phyloP scores from a whole-genome alignment of 2,113 vertebrate genomes.

The Odocoileus virginianus region DNA sequence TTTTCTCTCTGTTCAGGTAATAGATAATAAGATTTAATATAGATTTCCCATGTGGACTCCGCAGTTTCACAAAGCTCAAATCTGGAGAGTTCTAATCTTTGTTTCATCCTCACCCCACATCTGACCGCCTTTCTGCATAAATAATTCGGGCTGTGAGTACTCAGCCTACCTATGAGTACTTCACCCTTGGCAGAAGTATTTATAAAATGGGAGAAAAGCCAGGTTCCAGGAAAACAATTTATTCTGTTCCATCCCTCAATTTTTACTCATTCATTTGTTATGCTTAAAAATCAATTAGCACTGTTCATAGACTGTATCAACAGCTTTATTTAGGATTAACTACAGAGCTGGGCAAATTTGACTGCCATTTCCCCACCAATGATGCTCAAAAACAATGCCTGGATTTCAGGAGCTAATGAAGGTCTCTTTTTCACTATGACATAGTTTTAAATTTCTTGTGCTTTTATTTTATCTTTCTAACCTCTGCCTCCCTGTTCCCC shows the following conservation, averaged over 20 bases:
- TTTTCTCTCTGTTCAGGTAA: constrained; percentile 8
- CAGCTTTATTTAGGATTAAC: constrained; percentile 67
- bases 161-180: background rate
- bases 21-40: background rate
- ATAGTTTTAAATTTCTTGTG: background rate
- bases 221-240: constrained; percentile 66
- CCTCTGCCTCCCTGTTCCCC: background rate
- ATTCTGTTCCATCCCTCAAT: constrained; percentile 26
- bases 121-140: constrained; percentile 48
- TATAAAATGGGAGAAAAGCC: constrained; percentile 68
- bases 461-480: background rate
- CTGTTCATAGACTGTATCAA: constrained; percentile 34
- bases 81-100: background rate
- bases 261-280: constrained; percentile 59
- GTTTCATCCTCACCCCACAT: background rate
- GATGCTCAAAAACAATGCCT: background rate
- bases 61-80: background rate
- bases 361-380: background rate
- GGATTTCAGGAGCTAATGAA: background rate
- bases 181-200: constrained; percentile 60
- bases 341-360: background rate
- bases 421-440: background rate
- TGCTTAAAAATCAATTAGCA: constrained; percentile 67
- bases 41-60: background rate
- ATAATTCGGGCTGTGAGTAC: constrained; percentile 60